These are phyloP conservation scores for Sciaenops ocellatus DNA, from an alignment of 2,797 vertebrate genomes.

Conservation along the genomic window DNA sequence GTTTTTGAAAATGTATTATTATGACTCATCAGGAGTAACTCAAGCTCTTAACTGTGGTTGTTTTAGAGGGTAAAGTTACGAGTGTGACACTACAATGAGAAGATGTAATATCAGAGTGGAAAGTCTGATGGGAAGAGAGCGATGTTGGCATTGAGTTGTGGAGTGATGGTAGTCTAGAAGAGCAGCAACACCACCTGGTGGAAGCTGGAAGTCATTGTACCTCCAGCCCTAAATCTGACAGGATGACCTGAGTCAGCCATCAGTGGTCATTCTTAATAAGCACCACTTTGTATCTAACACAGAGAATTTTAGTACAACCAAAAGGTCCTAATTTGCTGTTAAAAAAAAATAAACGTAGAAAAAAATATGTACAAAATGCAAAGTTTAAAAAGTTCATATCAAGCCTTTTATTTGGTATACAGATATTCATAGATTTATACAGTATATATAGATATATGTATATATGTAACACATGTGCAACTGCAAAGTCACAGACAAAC, in stretches of 20 bases:
- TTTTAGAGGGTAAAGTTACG: background rate
- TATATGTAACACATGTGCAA: slow-evolving; percentile 93
- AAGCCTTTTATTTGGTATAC: slow-evolving; percentile 97
- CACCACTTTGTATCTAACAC: slow-evolving; percentile 87
- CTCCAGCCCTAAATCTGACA: background rate
- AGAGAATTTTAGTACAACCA: slow-evolving; percentile 74
- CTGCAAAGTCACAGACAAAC: slow-evolving; percentile 89
- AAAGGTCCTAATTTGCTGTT: slow-evolving; percentile 79
- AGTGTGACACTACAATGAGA: background rate
- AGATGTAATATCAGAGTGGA: background rate
- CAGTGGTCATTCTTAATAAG: slow-evolving; percentile 88
- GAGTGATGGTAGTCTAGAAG: background rate
- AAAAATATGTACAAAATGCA: slow-evolving; percentile 80
- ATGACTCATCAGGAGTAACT: background rate
- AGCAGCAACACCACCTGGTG: slow-evolving; percentile 57
- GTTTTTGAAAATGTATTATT: background rate
- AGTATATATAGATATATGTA: slow-evolving; percentile 78
- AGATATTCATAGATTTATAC: slow-evolving; percentile 84
- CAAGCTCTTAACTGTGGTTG: background rate
- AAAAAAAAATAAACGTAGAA: slow-evolving; percentile 74
- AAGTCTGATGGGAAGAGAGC: background rate
- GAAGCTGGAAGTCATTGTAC: slow-evolving; percentile 26
- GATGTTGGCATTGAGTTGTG: background rate
- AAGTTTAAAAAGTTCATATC: slow-evolving; percentile 94
- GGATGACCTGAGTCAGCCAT: slow-evolving; percentile 51